A percentile compares a stretch with the other conserved stretches of the same genome.
phyloP scores from a whole-genome alignment of 2,797 vertebrate species.

The Acrossocheilus wenchowensis region DNA sequence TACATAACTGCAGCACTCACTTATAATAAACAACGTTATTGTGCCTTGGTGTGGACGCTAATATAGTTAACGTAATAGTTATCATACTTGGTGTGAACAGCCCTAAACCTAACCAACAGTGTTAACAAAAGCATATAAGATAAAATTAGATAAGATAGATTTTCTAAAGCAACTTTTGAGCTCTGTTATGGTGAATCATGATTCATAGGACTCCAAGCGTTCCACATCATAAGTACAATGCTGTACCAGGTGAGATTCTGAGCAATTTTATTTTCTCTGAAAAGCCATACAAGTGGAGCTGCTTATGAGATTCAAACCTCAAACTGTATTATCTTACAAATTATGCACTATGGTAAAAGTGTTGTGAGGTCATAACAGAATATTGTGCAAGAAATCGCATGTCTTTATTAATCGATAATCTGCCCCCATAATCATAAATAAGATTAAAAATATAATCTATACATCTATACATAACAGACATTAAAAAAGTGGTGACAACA shows the following conservation, averaged over 20 bases:
- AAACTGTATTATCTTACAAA: neutral
- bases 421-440: neutral
- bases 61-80: neutral
- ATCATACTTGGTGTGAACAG: neutral
- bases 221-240: neutral
- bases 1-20: neutral
- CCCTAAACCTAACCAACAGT: neutral
- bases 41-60: too few relatives aligned
- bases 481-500: neutral
- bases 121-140: neutral
- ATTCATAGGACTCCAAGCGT: neutral
- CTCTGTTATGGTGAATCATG: neutral
- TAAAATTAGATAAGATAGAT: neutral
- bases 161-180: neutral
- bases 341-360: neutral
- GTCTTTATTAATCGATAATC: neutral
- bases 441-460: neutral
- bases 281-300: neutral
- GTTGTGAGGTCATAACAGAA: neutral
- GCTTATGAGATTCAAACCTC: neutral
- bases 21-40: too few relatives aligned
- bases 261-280: neutral
- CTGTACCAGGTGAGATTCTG: neutral
- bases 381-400: neutral
- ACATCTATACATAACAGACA: neutral